Evolutionary conservation across 2,888 invertebrate species (phyloP).

Genomic region (Trachelus iudaicus): DNA sequence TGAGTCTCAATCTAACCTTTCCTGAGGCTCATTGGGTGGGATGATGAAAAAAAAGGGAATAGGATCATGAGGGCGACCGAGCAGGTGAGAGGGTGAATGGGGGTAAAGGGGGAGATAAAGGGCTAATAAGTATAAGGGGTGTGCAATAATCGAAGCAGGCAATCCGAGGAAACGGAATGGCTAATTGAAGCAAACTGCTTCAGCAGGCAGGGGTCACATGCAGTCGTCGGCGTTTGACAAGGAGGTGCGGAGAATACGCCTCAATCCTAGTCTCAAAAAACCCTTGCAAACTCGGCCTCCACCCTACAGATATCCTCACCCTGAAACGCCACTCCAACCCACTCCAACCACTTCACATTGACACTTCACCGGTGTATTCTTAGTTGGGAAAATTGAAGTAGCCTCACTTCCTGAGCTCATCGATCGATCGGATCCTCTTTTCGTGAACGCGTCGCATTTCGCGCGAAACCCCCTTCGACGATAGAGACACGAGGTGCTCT

Average conservation of each 20-base stretch:
- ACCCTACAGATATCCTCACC: not conserved
- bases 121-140: not conserved
- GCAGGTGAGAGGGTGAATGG: not conserved
- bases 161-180: not conserved
- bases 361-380: constrained; percentile 48
- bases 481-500: not conserved
- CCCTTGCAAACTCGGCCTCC: not conserved
- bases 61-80: not conserved
- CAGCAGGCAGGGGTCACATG: not conserved
- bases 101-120: not conserved
- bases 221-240: not conserved
- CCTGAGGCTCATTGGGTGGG: not conserved
- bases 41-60: not conserved
- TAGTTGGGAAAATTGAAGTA: constrained; percentile 57
- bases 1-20: not conserved
- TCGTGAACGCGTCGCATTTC: constrained; percentile 5
- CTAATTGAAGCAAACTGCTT: not conserved
- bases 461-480: not conserved
- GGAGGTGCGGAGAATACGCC: not conserved
- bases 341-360: constrained; percentile 4
- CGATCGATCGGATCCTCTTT: constrained; percentile 51
- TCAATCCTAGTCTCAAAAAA: not conserved
- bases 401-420: constrained; percentile 52
- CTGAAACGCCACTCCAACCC: constrained; percentile 42
- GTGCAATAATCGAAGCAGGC: not conserved